Conservation (phyloP, 2,888 invertebrate species). For the Brenthis hecate region DNA sequence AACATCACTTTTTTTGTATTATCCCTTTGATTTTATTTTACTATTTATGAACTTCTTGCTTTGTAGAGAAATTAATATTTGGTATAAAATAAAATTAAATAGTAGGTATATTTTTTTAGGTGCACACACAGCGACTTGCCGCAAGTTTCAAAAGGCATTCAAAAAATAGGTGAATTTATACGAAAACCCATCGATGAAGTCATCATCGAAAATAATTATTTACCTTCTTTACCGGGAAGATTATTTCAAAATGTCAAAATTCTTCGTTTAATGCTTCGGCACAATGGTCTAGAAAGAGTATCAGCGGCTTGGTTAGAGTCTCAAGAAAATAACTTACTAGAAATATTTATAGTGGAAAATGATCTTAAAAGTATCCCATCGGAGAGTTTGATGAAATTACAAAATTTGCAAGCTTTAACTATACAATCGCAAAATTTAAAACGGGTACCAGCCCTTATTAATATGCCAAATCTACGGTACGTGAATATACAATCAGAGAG, state of each 20-base stretch:
- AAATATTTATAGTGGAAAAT: slow-evolving; percentile 93
- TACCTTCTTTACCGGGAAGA: slow-evolving; percentile 92
- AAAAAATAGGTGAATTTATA: slow-evolving; percentile 85
- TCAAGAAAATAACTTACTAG: slow-evolving; percentile 88
- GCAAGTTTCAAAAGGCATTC: slow-evolving; percentile 88
- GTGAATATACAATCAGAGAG: slow-evolving; percentile 87
- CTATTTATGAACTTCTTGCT: background rate
- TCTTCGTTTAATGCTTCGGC: slow-evolving; percentile 90
- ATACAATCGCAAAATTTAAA: slow-evolving; percentile 90
- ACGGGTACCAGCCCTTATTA: slow-evolving; percentile 87
- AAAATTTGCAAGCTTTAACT: slow-evolving; percentile 91
- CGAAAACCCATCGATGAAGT: slow-evolving; percentile 90
- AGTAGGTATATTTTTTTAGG: slow-evolving; percentile 72
- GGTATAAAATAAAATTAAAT: background rate
- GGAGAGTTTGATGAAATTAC: slow-evolving; percentile 88
- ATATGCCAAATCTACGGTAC: slow-evolving; percentile 87
- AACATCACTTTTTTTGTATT: too few species aligned
- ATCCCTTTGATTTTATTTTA: too few species aligned
- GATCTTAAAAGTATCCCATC: slow-evolving; percentile 89
- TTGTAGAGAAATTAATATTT: background rate
- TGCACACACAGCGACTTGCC: slow-evolving; percentile 95
- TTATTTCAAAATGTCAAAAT: slow-evolving; percentile 90
- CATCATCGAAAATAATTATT: slow-evolving; percentile 92
- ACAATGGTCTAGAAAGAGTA: slow-evolving; percentile 91
- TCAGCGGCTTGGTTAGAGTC: slow-evolving; percentile 91